Percentiles rank a stretch among this genome's conserved stretches.
Evolutionary conservation across 2,888 invertebrate genomes (phyloP).

Genomic region (Synanthedon tipuliformis): DNA sequence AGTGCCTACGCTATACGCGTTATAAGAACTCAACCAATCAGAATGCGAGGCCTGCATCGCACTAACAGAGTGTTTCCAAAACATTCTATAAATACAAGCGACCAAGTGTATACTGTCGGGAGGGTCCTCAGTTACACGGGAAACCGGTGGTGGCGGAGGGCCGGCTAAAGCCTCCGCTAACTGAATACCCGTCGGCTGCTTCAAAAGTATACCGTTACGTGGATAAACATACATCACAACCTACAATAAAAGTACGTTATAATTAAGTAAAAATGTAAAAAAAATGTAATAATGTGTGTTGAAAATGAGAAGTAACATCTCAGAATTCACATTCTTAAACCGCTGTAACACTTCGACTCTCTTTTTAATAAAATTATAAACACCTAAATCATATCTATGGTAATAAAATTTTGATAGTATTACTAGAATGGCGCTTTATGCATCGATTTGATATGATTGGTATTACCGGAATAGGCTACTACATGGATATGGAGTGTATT

Average conservation of each 20-base stretch:
- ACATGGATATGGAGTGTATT: no score
- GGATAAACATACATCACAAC: slow-evolving; percentile 5
- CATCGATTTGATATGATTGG: no score
- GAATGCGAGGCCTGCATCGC: slow-evolving; percentile 9
- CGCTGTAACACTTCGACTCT: slow-evolving; percentile 21
- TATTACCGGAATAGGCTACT: no score
- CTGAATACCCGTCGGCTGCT: slow-evolving; percentile 28
- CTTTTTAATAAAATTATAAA: slow-evolving; percentile 28
- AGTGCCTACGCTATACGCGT: neutral
- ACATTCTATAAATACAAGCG: slow-evolving; percentile 21
- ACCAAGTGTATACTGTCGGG: slow-evolving; percentile 8
- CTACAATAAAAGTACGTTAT: neutral
- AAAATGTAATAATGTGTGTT: no score
- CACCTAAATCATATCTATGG: no score
- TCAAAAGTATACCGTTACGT: slow-evolving; percentile 9
- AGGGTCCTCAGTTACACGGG: slow-evolving; percentile 45
- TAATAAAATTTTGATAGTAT: no score
- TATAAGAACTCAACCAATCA: neutral
- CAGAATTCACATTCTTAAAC: slow-evolving; percentile 4
- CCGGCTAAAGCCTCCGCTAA: slow-evolving; percentile 31
- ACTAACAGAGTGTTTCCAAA: slow-evolving; percentile 18
- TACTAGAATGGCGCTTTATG: no score
- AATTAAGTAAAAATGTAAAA: no score
- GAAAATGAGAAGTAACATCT: slow-evolving; percentile 6
- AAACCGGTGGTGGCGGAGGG: slow-evolving; percentile 33